Conservation (phyloP, 2,113 vertebrate genomes). For the Plestiodon gilberti region DNA sequence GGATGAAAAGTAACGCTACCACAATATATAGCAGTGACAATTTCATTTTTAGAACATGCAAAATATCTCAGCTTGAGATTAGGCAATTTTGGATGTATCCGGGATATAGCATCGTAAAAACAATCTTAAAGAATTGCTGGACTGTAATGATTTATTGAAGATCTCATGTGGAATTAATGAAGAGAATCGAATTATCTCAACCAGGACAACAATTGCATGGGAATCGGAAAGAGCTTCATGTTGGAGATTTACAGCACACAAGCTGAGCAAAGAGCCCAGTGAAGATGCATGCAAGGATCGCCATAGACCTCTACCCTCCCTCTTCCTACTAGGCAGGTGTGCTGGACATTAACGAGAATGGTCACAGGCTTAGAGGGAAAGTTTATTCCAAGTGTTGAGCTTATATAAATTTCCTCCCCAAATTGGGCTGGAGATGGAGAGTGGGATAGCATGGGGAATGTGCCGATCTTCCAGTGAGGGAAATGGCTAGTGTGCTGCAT, state of each 20-base stretch:
- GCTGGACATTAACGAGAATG: not conserved
- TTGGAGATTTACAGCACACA: not conserved
- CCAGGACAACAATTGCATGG: constrained; percentile 42
- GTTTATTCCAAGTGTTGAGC: not conserved
- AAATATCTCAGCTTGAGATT: constrained; percentile 53
- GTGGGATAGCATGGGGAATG: not conserved
- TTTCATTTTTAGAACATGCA: constrained; percentile 64
- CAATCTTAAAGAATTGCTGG: constrained; percentile 49
- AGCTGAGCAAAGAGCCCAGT: constrained; percentile 16
- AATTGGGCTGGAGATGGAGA: not conserved
- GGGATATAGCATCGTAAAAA: constrained; percentile 68
- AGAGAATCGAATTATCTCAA: constrained; percentile 52
- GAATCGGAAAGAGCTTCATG: not conserved
- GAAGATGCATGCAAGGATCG: not conserved
- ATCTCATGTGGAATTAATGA: constrained; percentile 64
- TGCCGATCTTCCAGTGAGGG: not conserved
- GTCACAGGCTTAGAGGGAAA: not conserved
- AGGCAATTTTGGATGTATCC: constrained; percentile 57
- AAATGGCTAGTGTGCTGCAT: not conserved
- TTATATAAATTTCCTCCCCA: not conserved
- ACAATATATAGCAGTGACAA: constrained; percentile 62
- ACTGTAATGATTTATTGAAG: constrained; percentile 59
- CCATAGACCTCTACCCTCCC: not conserved
- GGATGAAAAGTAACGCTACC: constrained; percentile 51
- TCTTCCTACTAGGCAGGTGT: not conserved